Evolutionary conservation across 2,888 invertebrate species (phyloP).

Genomic region (Temnothorax rugatulus): DNA sequence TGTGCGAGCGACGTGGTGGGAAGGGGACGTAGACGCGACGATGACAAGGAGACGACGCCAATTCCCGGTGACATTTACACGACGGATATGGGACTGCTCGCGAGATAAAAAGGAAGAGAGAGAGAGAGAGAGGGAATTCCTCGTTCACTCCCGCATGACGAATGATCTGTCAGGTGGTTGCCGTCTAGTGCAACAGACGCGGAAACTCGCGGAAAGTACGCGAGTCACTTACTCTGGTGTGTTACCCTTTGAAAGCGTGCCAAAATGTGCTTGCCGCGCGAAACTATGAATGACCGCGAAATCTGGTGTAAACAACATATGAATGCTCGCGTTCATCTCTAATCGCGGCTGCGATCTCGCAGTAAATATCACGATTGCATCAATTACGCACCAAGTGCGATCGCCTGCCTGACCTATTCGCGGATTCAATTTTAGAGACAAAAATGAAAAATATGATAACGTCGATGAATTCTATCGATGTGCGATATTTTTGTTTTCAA

Average conservation of each 20-base stretch:
- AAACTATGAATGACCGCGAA: slow-evolving; percentile 65
- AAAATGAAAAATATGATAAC: neutral
- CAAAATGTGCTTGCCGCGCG: slow-evolving; percentile 60
- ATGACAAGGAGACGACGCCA: slow-evolving; percentile 71
- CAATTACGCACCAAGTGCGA: slow-evolving; percentile 13
- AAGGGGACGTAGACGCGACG: slow-evolving; percentile 35
- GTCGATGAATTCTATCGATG: neutral
- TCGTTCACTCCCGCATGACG: slow-evolving; percentile 62
- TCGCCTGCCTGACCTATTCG: neutral
- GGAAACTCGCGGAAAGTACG: slow-evolving; percentile 43
- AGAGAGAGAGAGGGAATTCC: neutral
- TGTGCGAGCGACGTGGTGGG: slow-evolving; percentile 16
- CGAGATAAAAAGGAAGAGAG: neutral
- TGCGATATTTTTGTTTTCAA: neutral
- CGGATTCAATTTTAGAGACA: slow-evolving; percentile 14
- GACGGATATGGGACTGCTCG: slow-evolving; percentile 60
- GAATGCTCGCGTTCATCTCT: slow-evolving; percentile 6
- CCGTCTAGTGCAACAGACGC: slow-evolving; percentile 53
- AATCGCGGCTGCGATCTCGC: slow-evolving; percentile 20
- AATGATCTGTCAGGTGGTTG: slow-evolving; percentile 76
- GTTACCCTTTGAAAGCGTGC: slow-evolving; percentile 69
- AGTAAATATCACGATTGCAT: neutral
- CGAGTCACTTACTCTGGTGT: slow-evolving; percentile 48
- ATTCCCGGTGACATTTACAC: slow-evolving; percentile 71
- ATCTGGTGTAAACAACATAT: slow-evolving; percentile 58